Conservation (phyloP, 2,888 invertebrate species). For the Tipula lateralis region DNA sequence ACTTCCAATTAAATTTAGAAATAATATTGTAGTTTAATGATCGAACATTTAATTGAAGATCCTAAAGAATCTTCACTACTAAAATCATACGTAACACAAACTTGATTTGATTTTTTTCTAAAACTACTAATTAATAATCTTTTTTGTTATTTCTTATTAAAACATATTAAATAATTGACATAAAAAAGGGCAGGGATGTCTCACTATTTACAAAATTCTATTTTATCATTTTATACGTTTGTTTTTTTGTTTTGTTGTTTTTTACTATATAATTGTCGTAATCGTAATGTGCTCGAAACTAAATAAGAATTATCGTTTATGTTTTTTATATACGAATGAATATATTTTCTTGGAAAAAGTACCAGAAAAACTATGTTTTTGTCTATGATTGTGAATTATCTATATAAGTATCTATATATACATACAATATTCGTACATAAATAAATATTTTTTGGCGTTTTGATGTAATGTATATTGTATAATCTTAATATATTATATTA, state of each 20-base stretch:
- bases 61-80: neutral
- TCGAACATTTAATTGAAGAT: too few relatives aligned
- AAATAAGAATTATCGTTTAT: neutral
- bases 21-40: neutral
- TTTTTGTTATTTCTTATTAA: neutral
- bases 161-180: neutral
- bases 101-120: constrained; percentile 13
- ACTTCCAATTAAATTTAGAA: too few relatives aligned
- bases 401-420: neutral
- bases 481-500: neutral
- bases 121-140: neutral
- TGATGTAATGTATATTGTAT: neutral
- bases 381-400: neutral
- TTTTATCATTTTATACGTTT: neutral
- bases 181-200: constrained; percentile 15
- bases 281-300: constrained; percentile 2
- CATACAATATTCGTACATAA: neutral
- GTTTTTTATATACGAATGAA: neutral
- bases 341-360: neutral
- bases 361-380: neutral
- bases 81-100: neutral
- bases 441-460: neutral
- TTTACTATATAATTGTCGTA: neutral
- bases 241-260: neutral
- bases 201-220: constrained; percentile 19